Evolutionary conservation across 2,888 invertebrate species (phyloP).

Genomic region (Harpalus rubripes): DNA sequence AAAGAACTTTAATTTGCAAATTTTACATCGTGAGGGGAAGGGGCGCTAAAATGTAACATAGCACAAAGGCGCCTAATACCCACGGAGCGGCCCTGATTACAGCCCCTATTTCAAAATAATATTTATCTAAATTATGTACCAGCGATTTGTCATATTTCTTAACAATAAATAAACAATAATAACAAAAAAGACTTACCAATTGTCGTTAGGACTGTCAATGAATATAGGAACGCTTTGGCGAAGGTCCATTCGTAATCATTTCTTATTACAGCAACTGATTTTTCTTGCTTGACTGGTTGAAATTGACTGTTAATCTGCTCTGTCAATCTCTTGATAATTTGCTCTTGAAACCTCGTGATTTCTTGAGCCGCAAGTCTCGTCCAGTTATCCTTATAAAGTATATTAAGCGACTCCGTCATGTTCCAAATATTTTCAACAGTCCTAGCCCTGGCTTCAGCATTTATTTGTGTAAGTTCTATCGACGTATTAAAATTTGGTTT

Average conservation of each 20-base stretch:
- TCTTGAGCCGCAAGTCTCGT: slow-evolving; percentile 89
- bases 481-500: slow-evolving; percentile 75
- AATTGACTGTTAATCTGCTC: slow-evolving; percentile 83
- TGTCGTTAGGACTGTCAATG: slow-evolving; percentile 95
- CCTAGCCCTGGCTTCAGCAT: slow-evolving; percentile 82
- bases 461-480: slow-evolving; percentile 76
- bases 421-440: slow-evolving; percentile 95
- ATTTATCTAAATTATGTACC: too few relatives aligned
- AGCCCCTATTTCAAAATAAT: too few relatives aligned
- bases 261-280: slow-evolving; percentile 73
- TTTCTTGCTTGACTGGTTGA: slow-evolving; percentile 73
- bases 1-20: too few relatives aligned
- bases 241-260: slow-evolving; percentile 91
- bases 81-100: too few relatives aligned
- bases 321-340: slow-evolving; percentile 87
- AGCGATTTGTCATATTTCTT: too few relatives aligned
- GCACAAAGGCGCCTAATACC: too few relatives aligned
- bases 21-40: too few relatives aligned
- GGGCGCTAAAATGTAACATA: too few relatives aligned
- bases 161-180: background rate
- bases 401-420: slow-evolving; percentile 91
- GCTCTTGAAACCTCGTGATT: slow-evolving; percentile 90
- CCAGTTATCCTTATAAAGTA: slow-evolving; percentile 92
- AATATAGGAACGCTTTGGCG: slow-evolving; percentile 95
- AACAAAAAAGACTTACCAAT: slow-evolving; percentile 83